phyloP scores from a whole-genome alignment of 2,888 invertebrate genomes.

The Agonopterix subpropinquella region DNA sequence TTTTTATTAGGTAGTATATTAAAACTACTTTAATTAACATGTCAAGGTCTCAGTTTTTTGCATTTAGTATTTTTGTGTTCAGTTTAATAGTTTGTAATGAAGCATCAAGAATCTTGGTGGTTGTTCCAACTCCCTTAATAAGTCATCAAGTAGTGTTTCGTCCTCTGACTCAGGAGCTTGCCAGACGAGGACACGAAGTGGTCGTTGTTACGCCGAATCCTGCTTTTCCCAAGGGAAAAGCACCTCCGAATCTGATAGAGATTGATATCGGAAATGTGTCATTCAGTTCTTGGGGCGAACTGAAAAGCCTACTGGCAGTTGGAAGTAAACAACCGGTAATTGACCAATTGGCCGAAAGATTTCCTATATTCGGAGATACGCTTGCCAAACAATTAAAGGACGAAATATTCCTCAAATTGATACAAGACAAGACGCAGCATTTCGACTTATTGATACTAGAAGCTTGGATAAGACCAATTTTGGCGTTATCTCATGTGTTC shows the following conservation, averaged over 20 bases:
- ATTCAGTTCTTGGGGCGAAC: conserved; percentile 19
- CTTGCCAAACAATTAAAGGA: conserved; percentile 17
- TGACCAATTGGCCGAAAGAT: no score
- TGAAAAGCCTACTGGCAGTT: background rate
- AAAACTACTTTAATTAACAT: no score
- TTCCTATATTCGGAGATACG: no score
- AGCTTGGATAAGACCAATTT: background rate
- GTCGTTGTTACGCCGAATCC: conserved; percentile 55
- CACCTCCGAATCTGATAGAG: conserved; percentile 47
- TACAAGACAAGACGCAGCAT: background rate
- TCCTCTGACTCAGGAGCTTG: conserved; percentile 47
- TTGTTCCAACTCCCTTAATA: conserved; percentile 49
- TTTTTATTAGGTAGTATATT: no score
- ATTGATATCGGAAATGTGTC: conserved; percentile 42
- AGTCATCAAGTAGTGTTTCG: conserved; percentile 63
- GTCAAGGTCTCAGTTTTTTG: background rate
- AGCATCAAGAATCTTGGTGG: conserved; percentile 24
- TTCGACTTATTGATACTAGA: background rate
- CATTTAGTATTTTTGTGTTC: background rate
- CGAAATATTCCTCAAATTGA: conserved; percentile 13
- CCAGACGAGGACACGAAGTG: conserved; percentile 56
- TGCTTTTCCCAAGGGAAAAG: conserved; percentile 26
- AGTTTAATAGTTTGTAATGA: conserved; percentile 7
- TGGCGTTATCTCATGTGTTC: background rate
- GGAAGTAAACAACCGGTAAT: no score